Conservation (phyloP, 2,797 vertebrate species). For the Sebastes glaucus region DNA sequence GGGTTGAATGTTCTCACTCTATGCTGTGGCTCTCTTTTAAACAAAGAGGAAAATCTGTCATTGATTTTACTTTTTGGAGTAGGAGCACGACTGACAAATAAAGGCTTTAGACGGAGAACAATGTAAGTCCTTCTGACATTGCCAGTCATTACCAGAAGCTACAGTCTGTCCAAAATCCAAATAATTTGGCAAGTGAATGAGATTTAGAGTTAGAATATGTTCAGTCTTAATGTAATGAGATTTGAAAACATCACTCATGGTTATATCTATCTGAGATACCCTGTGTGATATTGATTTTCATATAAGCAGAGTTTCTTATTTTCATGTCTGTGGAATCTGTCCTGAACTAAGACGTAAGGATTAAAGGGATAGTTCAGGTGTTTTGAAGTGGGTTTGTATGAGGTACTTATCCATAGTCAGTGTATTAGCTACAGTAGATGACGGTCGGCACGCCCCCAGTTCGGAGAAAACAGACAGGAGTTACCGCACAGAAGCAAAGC, state of each 20-base stretch:
- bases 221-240: neutral
- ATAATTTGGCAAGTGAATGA: slow-evolving; percentile 37
- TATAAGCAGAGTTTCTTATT: neutral
- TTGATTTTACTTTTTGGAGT: slow-evolving; percentile 18
- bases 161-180: slow-evolving; percentile 11
- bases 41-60: neutral
- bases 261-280: neutral
- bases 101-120: slow-evolving; percentile 23
- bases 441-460: neutral
- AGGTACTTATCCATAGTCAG: neutral
- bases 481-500: no score
- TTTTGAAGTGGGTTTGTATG: neutral
- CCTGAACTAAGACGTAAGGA: neutral
- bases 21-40: neutral
- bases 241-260: slow-evolving; percentile 21
- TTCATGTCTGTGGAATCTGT: neutral
- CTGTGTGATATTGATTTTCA: slow-evolving; percentile 11
- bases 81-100: slow-evolving; percentile 8
- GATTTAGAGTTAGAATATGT: no score
- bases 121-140: slow-evolving; percentile 20
- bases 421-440: neutral
- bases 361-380: neutral
- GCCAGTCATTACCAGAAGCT: slow-evolving; percentile 23
- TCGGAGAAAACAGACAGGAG: neutral
- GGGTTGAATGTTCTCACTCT: neutral